A percentile compares a stretch with the other conserved stretches of the same genome.
Conservation (phyloP, 2,888 invertebrate species). For the Muschampia plurimacula region DNA sequence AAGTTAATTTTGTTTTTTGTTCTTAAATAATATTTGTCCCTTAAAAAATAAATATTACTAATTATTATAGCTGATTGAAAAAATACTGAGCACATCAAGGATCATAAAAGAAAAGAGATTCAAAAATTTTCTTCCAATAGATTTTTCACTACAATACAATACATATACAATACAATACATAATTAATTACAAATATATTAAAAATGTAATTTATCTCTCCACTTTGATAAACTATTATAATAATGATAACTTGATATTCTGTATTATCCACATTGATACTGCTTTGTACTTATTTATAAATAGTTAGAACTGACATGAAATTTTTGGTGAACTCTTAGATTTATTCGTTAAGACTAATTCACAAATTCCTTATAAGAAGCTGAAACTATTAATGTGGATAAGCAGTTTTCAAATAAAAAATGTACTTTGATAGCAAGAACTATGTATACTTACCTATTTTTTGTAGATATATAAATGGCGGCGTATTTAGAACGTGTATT, state of each 20-base stretch:
- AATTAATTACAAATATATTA: neutral
- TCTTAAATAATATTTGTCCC: no score
- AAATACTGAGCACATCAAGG: no score
- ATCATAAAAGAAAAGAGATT: no score
- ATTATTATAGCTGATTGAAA: no score
- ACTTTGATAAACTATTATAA: constrained; percentile 15
- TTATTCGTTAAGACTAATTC: constrained; percentile 20
- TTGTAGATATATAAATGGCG: constrained; percentile 58
- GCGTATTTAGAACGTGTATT: constrained; percentile 49
- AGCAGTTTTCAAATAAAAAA: constrained; percentile 22
- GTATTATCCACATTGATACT: constrained; percentile 32
- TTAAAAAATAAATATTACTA: no score
- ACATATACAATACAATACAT: no score
- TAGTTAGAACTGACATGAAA: constrained; percentile 4
- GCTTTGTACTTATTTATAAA: constrained; percentile 29
- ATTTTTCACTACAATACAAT: no score
- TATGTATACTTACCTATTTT: constrained; percentile 42
- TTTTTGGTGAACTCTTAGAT: neutral
- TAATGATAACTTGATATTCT: constrained; percentile 14
- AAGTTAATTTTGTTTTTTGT: no score
- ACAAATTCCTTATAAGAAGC: constrained; percentile 13
- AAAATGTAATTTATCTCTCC: constrained; percentile 3
- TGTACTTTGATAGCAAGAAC: constrained; percentile 33
- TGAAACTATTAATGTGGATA: constrained; percentile 29
- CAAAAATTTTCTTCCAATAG: no score